Evolutionary conservation across 2,113 vertebrate species (phyloP), one percentile per base, ranked within the genome.

Genomic region (Strix aluco): DNA sequence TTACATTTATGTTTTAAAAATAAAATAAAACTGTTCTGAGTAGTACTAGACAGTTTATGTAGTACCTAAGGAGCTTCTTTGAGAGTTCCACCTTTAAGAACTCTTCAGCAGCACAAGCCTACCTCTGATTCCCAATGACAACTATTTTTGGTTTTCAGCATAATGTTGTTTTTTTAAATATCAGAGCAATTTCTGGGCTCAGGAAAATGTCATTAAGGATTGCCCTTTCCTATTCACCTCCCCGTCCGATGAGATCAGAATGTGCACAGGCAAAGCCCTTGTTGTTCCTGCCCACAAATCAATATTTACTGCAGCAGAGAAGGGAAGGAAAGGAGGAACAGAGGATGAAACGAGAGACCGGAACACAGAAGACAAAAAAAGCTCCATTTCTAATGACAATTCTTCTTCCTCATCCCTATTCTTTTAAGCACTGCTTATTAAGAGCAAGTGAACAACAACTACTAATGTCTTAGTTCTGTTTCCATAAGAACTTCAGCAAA

Each of bases 201-300:
- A 5, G 49, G 27, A n/a, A 81, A 89, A 70, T 38, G 29, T 55
- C 73, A 91, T 87, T 84, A 87, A 94, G 86, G 27, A 42, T 5
- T 63, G 71, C n/a, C 66, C 84, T 91, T 89, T 92, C 47, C 89
- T 79, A 2, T 54, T 92, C 84, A 87, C 78, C 69, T 79, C 81
- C 10, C 3, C 47, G 46, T 65, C 82, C 8, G 23, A 73, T 77
- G 66, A 95, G 92, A 73, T 93, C 89, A 92, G 54, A 71, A 75
- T 7, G 54, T 29, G 40, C 92, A 49, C 58, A 81, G 58, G 40
- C 77, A 92, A 80, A 75, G 36, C 40, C 72, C 32, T 66, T 7
- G 0, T 1, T 63, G 70, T 38, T 80, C 61, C 77, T 94, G 80
- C 74, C 91, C 70, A 77, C 86, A 79, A 77, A 96, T 94, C 95